Conservation (phyloP, 2,113 vertebrate species). For the Capreolus pygargus region DNA sequence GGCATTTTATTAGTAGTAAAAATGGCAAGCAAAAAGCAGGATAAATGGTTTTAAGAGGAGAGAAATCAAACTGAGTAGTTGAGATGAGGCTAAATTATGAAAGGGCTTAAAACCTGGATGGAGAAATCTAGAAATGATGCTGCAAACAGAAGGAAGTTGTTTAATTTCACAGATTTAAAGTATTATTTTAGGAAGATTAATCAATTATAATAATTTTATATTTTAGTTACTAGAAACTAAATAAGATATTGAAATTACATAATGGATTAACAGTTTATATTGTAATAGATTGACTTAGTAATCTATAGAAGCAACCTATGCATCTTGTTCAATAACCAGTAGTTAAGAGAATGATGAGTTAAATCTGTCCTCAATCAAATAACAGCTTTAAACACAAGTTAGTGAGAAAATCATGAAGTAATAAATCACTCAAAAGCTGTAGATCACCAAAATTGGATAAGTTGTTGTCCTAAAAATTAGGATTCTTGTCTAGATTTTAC, state of each 20-base stretch:
- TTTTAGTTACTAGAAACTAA: slow-evolving; percentile 26
- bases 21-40: slow-evolving; percentile 1
- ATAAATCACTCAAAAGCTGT: not conserved
- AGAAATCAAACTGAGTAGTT: not conserved
- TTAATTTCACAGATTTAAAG: not conserved
- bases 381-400: slow-evolving; percentile 7
- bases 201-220: not conserved
- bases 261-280: not conserved
- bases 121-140: not conserved
- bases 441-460: not conserved
- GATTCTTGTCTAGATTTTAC: not conserved
- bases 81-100: not conserved
- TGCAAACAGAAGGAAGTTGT: not conserved
- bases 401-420: slow-evolving; percentile 16
- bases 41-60: not conserved
- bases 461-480: slow-evolving; percentile 2
- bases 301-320: not conserved
- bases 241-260: not conserved
- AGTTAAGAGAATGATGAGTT: not conserved
- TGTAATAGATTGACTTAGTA: slow-evolving; percentile 4
- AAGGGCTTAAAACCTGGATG: not conserved
- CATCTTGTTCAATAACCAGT: not conserved
- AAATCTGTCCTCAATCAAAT: slow-evolving; percentile 12
- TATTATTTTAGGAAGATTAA: slow-evolving; percentile 9
- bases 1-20: slow-evolving; percentile 5